A percentile compares a stretch with the other conserved stretches of the same genome.
phyloP scores from a whole-genome alignment of 2,797 vertebrate genomes.

The Sciurus carolinensis region DNA sequence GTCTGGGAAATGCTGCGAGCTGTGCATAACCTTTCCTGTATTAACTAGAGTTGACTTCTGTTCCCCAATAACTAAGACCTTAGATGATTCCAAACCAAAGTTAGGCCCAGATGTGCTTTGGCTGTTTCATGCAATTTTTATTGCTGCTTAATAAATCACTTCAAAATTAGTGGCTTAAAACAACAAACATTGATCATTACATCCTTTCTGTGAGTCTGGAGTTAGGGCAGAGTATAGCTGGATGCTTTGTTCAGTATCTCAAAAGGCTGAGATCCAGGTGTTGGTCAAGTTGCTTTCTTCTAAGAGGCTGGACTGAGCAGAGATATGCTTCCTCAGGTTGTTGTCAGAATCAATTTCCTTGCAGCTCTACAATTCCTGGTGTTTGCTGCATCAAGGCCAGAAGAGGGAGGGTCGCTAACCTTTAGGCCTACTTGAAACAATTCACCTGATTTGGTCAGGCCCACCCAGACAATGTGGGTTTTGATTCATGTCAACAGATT shows the following conservation, averaged over 20 bases:
- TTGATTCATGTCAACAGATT: neutral
- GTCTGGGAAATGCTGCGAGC: neutral
- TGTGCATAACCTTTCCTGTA: neutral
- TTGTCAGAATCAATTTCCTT: neutral
- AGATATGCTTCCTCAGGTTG: neutral
- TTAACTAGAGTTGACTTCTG: neutral
- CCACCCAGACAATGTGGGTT: neutral
- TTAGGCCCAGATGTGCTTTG: neutral
- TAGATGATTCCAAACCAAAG: constrained; percentile 10
- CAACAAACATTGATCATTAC: neutral
- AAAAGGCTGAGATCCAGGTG: neutral
- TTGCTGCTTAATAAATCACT: neutral
- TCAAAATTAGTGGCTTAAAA: constrained; percentile 17
- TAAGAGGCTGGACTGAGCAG: neutral
- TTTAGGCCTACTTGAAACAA: neutral
- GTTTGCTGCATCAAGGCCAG: neutral
- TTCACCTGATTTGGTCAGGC: neutral
- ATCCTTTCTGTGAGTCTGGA: neutral
- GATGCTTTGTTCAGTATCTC: neutral
- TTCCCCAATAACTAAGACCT: constrained; percentile 32
- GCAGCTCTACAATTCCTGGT: neutral
- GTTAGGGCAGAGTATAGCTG: neutral
- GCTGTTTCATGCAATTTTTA: neutral
- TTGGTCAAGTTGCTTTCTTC: neutral
- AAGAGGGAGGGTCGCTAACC: neutral